Evolutionary conservation across 2,888 invertebrate species (phyloP), one percentile per base, ranked within the genome.

Genomic region (Thereva unica): DNA sequence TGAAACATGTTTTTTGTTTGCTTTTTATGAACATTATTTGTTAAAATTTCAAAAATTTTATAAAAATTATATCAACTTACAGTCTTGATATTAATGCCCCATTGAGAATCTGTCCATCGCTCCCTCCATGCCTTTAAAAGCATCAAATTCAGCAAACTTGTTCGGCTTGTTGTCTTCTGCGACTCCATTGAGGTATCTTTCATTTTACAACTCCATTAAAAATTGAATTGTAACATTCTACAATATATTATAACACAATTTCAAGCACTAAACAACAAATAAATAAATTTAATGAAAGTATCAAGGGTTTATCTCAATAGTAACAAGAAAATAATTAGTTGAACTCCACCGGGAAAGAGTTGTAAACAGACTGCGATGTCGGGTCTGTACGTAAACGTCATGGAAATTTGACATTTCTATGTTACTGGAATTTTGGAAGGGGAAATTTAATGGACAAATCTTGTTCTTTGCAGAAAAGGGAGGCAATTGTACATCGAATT

Each of bases 41-140:
- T 45, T 6, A 8, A 10, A 8, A 9, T 45, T 52, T 52, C 5
- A 35, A 10, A 45, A 37, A 34, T 42, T 12, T 37, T 59, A 45
- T n/a, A 55, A 42, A 41, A 23, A 34, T 38, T 65, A 37, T 23
- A 12, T 23, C 45, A 42, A 6, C 54, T 64, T 76, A 89, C 92
- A n/a, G 92, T 92, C 84, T 96, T 96, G 66, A 97, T 93, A 76
- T 95, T 93, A 72, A 95, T 95, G 45, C 95, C 95, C 96, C 96
- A 97, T 81, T 95, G 93, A 52, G 95, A 86, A 79, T 96, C 96
- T 1, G 91, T 90, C 97, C 97, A 97, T 69, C 97, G 84, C 82
- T 97, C 96, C 73, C 95, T 86, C 97, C 97, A 97, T 55, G 96
- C 97, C 78, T 78, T 77, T 40, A 80, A 74, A 61, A 81, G 75